Evolutionary conservation across 2,888 invertebrate genomes (phyloP).

Genomic region (Cactoblastis cactorum): DNA sequence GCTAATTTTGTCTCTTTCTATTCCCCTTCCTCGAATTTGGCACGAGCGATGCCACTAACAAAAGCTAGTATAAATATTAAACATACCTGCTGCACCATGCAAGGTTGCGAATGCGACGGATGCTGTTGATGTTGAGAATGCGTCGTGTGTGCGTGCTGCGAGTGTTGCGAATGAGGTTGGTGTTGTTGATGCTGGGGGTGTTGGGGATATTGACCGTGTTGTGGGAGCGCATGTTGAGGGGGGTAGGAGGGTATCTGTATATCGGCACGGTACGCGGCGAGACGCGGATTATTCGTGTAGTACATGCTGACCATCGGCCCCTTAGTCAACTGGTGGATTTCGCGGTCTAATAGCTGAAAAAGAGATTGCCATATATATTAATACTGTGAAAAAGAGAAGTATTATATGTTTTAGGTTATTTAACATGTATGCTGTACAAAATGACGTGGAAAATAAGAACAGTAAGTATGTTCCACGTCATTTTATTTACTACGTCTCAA

Average conservation of each 20-base stretch:
- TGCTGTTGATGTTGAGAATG: constrained; percentile 18
- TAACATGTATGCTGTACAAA: too few relatives aligned
- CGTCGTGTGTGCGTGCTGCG: constrained; percentile 33
- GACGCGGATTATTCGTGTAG: constrained; percentile 90
- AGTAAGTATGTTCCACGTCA: too few relatives aligned
- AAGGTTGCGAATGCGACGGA: constrained; percentile 28
- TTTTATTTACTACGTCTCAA: too few relatives aligned
- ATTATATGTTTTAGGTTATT: too few relatives aligned
- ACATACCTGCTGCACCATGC: constrained; percentile 27
- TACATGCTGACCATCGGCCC: constrained; percentile 91
- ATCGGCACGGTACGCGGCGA: constrained; percentile 70
- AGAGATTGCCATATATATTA: too few relatives aligned
- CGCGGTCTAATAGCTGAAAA: constrained; percentile 88
- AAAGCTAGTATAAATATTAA: too few relatives aligned
- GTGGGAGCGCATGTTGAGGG: constrained; percentile 19
- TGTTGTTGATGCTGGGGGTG: constrained; percentile 26
- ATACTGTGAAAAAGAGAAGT: too few relatives aligned
- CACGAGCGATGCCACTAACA: too few relatives aligned
- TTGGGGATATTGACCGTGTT: constrained; percentile 16
- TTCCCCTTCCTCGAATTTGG: too few relatives aligned
- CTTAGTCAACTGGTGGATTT: constrained; percentile 95
- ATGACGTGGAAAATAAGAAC: too few relatives aligned
- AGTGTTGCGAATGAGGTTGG: constrained; percentile 18
- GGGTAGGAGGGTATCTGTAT: constrained; percentile 28
- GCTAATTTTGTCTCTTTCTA: too few relatives aligned